Evolutionary conservation across 2,888 invertebrate species (phyloP), one percentile per base, ranked within the genome.

Genomic region (Adela reaumurella): DNA sequence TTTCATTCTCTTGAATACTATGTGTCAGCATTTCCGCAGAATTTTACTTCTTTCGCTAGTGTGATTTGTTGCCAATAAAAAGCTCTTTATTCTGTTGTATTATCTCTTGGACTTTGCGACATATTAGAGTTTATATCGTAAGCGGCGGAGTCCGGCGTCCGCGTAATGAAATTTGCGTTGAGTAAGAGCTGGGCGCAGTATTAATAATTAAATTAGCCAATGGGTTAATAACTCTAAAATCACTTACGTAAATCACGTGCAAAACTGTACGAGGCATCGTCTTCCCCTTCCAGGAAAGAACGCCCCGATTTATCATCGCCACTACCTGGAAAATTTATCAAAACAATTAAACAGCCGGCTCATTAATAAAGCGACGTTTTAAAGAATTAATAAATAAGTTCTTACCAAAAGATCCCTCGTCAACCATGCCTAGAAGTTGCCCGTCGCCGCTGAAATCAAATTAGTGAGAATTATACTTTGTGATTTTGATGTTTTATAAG

Each of bases 221-320:
- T 24, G 24, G 24, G 4, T 24, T 18, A 50, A 18, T 51, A 35
- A 11, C 29, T 50, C 20, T 51, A 24, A 18, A 48, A 43, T 45
- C 17, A 68, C 77, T 70, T 60, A 78, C 78, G 64, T 54, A 76
- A 54, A 54, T 74, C 74, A 60, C 68, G n/a, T n/a, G n/a, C 71
- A 55, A 67, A 76, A 56, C 58, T 64, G 54, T 69, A 71, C 14
- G 68, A 52, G 45, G 63, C 61, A 54, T 64, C 68, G 49, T 72
- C 74, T 44, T 77, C 72, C 54, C 79, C 79, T 57, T 83, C 83
- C 57, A 84, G 63, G 56, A 80, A 72, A 11, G 79, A 71, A 58
- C 83, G 82, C 46, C 82, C 67, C 47, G 80, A 71, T 53, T 79
- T 82, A 42, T 79, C 80, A 50, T 73, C 69, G 51, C 58, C 58